Percentiles rank a stretch among this genome's conserved stretches.
Evolutionary conservation across 2,888 invertebrate genomes (phyloP).

Genomic region (Lysandra bellargus): DNA sequence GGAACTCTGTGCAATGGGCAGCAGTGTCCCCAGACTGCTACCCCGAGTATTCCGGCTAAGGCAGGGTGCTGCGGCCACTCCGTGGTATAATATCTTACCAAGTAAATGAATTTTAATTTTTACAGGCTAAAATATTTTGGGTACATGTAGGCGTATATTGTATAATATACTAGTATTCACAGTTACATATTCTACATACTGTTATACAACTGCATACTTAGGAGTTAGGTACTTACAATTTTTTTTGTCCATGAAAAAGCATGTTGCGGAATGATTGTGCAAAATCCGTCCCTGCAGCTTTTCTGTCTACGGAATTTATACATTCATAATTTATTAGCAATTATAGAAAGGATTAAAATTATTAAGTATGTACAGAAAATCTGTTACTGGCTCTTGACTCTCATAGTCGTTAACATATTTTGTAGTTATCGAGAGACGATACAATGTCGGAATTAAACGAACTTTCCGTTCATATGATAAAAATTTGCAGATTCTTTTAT

Average conservation of each 20-base stretch:
- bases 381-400: not conserved
- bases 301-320: not conserved
- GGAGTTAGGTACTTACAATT: no score
- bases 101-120: no score
- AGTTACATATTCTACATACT: no score
- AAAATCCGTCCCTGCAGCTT: not conserved
- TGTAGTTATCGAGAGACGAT: not conserved
- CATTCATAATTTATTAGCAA: not conserved
- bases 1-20: no score
- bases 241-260: not conserved
- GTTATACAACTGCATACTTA: no score
- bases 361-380: not conserved
- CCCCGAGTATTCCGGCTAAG: no score
- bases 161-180: no score
- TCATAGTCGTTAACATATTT: not conserved
- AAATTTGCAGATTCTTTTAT: conserved; percentile 35
- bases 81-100: no score
- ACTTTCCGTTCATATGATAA: conserved; percentile 10
- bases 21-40: no score
- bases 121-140: no score
- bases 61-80: no score
- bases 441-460: conserved; percentile 3
- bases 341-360: not conserved
- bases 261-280: not conserved
- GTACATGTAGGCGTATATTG: no score